Evolutionary conservation across 1,140 invertebrate species (phyloP), one percentile per base, ranked within the genome.

Genomic region (Rhopalosiphum maidis): DNA sequence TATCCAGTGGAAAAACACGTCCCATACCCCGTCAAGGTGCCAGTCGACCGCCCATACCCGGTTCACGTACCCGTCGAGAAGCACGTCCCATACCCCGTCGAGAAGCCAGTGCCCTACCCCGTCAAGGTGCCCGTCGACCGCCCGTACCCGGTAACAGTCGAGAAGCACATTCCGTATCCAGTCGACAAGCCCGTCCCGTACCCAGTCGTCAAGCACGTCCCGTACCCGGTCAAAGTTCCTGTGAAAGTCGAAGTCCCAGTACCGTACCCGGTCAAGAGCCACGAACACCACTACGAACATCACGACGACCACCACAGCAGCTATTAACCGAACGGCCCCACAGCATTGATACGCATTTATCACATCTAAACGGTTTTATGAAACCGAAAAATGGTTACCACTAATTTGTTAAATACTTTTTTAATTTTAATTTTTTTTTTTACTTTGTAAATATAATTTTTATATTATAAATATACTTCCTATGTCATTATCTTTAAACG

Each of bases 171-270:
- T 91, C 96, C 96, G 68, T 95, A 95, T 15, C 94, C 95, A 2
- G 95, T 96, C 0, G 97, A 97, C 94, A 98, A 97, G 95, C 97
- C 97, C 95, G 97, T 98, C 94, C 97, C 97, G 83, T 97, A 97
- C 95, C 96, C 96, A 35, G 97, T 97, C 60, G 96, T 96, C 95
- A 95, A 96, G 94, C 95, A 96, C 94, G 95, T 96, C 46, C 96
- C 96, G 0, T 96, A 96, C 94, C 96, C 96, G 82, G 96, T 96
- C 1, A 96, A 96, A 95, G 96, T 96, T 77, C 95, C 95, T 25
- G 96, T 97, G 82, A 95, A 95, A 85, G 94, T 95, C 68, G 95
- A 94, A 21, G 94, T 95, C 35, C 95, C 95, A 86, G 95, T 96
- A 22, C 90, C 93, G 55, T 94, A 94, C 15, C 95, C 95, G 18